These are phyloP conservation scores for Anagyrus pseudococci DNA, from an alignment of 2,888 invertebrate species.

Conservation along the genomic window DNA sequence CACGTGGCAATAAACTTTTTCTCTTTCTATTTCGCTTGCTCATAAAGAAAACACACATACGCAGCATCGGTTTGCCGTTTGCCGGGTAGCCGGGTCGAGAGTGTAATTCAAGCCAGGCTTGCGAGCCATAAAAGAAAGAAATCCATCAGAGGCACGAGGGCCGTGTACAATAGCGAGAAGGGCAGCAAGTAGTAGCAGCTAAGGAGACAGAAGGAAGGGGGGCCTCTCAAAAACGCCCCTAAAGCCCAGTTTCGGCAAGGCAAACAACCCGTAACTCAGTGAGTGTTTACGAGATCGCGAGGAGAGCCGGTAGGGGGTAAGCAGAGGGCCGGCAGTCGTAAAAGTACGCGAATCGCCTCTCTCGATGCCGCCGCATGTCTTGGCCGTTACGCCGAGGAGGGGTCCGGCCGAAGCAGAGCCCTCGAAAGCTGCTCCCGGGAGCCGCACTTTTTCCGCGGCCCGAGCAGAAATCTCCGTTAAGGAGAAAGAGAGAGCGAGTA, in stretches of 20 bases:
- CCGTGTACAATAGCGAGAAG: neutral
- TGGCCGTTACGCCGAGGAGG: slow-evolving; percentile 48
- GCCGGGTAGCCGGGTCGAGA: slow-evolving; percentile 1
- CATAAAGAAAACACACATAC: neutral
- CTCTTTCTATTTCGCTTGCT: neutral
- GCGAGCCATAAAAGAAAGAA: slow-evolving; percentile 24
- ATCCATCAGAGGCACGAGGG: slow-evolving; percentile 9
- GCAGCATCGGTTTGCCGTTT: slow-evolving; percentile 15
- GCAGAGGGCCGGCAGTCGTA: slow-evolving; percentile 47
- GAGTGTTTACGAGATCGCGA: slow-evolving; percentile 56
- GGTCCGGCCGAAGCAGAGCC: slow-evolving; percentile 35
- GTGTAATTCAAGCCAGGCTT: neutral
- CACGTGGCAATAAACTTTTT: slow-evolving; percentile 20
- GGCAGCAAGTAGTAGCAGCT: neutral
- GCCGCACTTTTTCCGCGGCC: slow-evolving; percentile 38
- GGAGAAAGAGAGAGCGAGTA: slow-evolving; percentile 34
- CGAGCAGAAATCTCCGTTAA: slow-evolving; percentile 39
- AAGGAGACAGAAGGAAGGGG: neutral
- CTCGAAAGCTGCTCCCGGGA: slow-evolving; percentile 47
- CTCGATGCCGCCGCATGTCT: slow-evolving; percentile 48
- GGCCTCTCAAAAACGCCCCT: slow-evolving; percentile 44
- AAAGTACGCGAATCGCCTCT: slow-evolving; percentile 55
- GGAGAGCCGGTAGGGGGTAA: slow-evolving; percentile 11
- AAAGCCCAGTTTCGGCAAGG: slow-evolving; percentile 52
- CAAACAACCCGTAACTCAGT: slow-evolving; percentile 60